These are phyloP conservation scores for Thryonomys swinderianus DNA, from an alignment of 2,113 vertebrate species.

Conservation along the genomic window DNA sequence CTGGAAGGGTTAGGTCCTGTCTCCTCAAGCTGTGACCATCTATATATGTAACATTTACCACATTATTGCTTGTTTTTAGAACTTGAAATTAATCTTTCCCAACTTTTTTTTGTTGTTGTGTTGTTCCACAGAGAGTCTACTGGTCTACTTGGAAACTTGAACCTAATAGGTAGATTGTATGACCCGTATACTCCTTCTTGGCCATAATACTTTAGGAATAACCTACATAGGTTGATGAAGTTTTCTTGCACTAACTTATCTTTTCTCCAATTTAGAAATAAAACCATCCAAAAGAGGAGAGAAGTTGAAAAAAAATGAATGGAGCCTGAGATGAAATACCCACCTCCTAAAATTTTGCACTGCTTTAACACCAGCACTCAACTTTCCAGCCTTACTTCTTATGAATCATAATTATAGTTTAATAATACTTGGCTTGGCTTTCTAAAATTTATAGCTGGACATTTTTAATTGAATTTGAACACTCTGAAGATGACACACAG, in stretches of 20 bases:
- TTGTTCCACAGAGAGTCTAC: background rate
- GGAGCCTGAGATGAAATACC: background rate
- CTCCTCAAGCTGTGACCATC: background rate
- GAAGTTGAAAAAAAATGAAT: background rate
- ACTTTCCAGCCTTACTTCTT: background rate
- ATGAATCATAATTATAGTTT: background rate
- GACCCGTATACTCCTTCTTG: rapidly evolving
- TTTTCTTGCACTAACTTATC: background rate
- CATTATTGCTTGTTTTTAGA: background rate
- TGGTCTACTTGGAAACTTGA: background rate
- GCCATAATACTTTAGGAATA: rapidly evolving
- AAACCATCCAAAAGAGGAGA: background rate
- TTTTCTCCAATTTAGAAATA: background rate
- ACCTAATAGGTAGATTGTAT: background rate
- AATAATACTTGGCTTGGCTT: background rate
- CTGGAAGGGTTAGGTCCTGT: background rate
- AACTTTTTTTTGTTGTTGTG: background rate
- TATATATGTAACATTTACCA: background rate
- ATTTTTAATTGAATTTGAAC: background rate
- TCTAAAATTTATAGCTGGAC: background rate
- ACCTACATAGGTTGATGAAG: background rate
- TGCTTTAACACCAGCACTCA: background rate
- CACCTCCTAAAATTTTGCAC: background rate
- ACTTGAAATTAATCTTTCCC: background rate
- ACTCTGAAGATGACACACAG: background rate